Base-by-base conservation (phyloP, 2,888 invertebrate genomes). In the Bugulina stolonifera region DNA sequence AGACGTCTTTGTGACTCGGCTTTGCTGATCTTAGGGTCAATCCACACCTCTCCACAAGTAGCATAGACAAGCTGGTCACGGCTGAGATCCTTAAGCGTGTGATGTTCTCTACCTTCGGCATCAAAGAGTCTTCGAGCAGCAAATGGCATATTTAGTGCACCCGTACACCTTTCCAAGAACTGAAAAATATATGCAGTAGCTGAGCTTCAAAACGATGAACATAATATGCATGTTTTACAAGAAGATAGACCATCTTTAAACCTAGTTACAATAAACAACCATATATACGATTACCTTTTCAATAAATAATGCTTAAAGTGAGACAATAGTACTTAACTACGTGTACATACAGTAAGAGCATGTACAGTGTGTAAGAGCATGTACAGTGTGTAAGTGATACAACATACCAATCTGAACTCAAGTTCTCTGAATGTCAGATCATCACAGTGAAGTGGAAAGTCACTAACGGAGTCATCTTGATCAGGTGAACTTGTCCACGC, bases 71-170 rank as follows among this genome's bases (percentile, higher is more conserved):
- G 69, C 73, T 83, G 80, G 72, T 84, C 82, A 5, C 81, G 76
- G 69, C 77, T 74, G 71, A 84, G 74, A n/a, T 76, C 76, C 35
- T 77, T 76, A 73, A 84, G 75, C 27, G 78, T 77, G 75, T 81
- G 80, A 73, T 81, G 81, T 76, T 85, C 84, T 32, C 78, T 77
- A 2, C 85, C 85, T 18, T 77, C 76, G 52, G 77, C 77, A 71
- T 83, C 83, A 79, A 82, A 85, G 23, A 84, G 73, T 32, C 84
- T 77, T 27, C 84, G 74, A 0, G 80, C 84, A 73, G 84, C 83
- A 76, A 82, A 81, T 5, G 84, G 83, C 35, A 85, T 77, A 72
- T 79, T 76, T 22, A 85, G 76, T 54, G 82, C 73, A 2, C 72
- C 71, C 0, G 85, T 85, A 75, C 82, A 82, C 43, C 79, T 76